Evolutionary conservation across 2,797 vertebrate species (phyloP).

Genomic region (Benthosema pterotum): DNA sequence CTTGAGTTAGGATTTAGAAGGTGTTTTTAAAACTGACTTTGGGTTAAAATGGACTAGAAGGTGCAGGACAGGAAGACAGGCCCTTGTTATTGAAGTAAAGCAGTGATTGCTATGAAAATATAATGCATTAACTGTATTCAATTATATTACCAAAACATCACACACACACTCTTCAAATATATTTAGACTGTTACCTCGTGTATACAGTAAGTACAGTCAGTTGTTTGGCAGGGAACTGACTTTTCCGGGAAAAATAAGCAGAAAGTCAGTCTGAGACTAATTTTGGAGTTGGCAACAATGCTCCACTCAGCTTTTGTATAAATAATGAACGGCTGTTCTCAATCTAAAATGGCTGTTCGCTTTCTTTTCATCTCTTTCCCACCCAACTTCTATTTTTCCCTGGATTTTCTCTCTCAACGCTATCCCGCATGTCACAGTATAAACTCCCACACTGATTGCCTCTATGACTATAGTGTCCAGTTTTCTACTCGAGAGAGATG

Average conservation of each 20-base stretch:
- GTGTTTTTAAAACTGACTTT: too few species aligned
- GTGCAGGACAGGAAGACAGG: too few species aligned
- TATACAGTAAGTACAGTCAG: not conserved
- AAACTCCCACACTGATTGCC: not conserved
- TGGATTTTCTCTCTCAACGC: not conserved
- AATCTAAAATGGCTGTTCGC: constrained; percentile 6
- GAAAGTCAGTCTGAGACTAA: not conserved
- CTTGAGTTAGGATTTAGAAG: too few species aligned
- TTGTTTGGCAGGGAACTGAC: constrained; percentile 5
- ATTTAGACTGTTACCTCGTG: constrained; percentile 1
- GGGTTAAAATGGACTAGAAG: too few species aligned
- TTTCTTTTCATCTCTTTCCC: not conserved
- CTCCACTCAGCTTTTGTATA: not conserved
- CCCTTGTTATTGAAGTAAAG: too few species aligned
- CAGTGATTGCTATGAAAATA: too few species aligned
- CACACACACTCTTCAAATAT: not conserved
- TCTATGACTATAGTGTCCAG: too few species aligned
- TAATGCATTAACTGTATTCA: too few species aligned
- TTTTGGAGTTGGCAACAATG: constrained; percentile 8
- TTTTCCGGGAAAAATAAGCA: not conserved
- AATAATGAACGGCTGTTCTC: constrained; percentile 12
- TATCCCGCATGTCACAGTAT: not conserved
- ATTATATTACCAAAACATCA: too few species aligned
- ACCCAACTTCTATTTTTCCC: not conserved
- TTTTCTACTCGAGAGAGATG: not conserved